A percentile compares a stretch with the other conserved stretches of the same genome.
Evolutionary conservation across 2,797 vertebrate genomes (phyloP).

Genomic region (Pogoniulus pusillus): DNA sequence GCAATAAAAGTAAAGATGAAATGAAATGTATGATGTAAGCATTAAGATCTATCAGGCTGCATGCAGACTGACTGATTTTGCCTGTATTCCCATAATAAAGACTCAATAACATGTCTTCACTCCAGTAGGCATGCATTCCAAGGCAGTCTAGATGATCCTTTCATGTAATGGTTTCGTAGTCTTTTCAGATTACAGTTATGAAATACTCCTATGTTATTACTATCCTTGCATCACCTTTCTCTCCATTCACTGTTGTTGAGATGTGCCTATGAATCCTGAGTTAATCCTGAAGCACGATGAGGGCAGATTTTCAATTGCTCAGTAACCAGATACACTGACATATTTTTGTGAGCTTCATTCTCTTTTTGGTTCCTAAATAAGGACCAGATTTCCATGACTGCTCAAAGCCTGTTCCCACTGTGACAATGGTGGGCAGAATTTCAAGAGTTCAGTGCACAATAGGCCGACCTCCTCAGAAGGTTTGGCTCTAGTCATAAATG

Average conservation of each 20-base stretch:
- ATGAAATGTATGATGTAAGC: background rate
- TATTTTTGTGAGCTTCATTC: constrained; percentile 43
- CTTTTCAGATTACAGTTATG: background rate
- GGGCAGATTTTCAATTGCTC: constrained; percentile 36
- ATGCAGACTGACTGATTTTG: background rate
- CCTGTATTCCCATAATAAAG: background rate
- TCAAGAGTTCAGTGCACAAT: constrained; percentile 50
- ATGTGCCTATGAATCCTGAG: constrained; percentile 19
- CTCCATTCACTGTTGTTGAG: background rate
- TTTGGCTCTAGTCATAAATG: background rate
- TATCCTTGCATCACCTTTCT: constrained; percentile 24
- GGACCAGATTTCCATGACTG: constrained; percentile 54
- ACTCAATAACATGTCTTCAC: background rate
- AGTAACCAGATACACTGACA: constrained; percentile 29
- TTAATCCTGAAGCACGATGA: constrained; percentile 24
- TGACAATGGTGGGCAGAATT: constrained; percentile 62
- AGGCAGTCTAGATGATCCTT: background rate
- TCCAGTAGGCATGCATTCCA: background rate
- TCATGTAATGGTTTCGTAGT: background rate
- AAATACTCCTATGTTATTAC: background rate
- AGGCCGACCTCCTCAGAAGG: constrained; percentile 13
- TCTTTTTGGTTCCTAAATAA: constrained; percentile 52
- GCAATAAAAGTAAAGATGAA: background rate
- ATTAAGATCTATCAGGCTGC: background rate
- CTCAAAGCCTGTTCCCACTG: constrained; percentile 41